Evolutionary conservation across 2,113 vertebrate species (phyloP), one percentile per base, ranked within the genome.

Genomic region (Tupaia tana): DNA sequence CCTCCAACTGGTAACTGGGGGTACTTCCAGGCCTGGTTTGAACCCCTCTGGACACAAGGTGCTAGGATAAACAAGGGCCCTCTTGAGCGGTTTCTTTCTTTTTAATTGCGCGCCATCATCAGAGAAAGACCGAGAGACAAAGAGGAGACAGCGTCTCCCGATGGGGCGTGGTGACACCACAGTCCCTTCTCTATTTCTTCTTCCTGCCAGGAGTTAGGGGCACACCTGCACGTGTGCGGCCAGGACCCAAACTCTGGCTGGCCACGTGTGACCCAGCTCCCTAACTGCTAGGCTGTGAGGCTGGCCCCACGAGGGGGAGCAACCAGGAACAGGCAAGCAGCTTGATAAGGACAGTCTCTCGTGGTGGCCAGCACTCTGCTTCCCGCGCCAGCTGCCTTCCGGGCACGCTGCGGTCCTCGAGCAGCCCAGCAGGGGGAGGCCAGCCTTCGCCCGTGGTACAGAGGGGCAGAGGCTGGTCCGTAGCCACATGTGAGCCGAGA

Each of bases 1-100:
- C 13, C 34, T 69, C 59, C 79, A 13, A 0, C 19, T n/a, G 3
- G n/a, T 80, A 7, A 6, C 5, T 0, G 29, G 58, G 16, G 25
- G 25, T 54, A 10, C 14, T 22, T 11, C 34, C 86, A 24, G 61
- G 69, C 2, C 0, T 3, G 27, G 13, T 6, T 31, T 12, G 9
- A 3, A 13, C 27, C 29, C 0, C 9, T 1, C 0, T 9, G n/a
- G 75, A 3, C 2, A 2, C n/a, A 5, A 24, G 8, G 11, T 69
- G 15, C 7, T 0, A 0, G 7, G 82, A 25, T 6, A 31, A 16
- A 19, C 15, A 1, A 12, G 43, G 43, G 7, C 20, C 63, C n/a
- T 63, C 3, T 6, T 78, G 73, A 4, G 5, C 20, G 43, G 43
- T 20, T 31, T 64, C 52, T 63, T 43, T 43, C 43, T 43, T 43